Conservation (phyloP, 2,797 vertebrate species). For the Neolamprologus multifasciatus region DNA sequence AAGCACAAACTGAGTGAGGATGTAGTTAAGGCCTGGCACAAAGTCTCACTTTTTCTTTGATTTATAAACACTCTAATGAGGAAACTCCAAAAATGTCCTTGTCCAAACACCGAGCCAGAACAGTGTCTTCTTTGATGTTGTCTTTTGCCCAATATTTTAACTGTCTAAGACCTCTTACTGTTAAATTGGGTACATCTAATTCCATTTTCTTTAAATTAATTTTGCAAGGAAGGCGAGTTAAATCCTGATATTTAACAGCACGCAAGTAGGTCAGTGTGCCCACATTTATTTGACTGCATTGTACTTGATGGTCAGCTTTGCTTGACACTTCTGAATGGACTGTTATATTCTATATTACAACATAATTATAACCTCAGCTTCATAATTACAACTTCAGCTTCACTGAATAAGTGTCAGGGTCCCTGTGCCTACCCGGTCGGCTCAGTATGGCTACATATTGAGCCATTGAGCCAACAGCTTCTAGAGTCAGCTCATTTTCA, state of each 20-base stretch:
- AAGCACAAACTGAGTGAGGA: not conserved
- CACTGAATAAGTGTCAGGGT: not conserved
- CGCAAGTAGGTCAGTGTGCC: not conserved
- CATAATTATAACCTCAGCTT: not conserved
- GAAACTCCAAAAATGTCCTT: not conserved
- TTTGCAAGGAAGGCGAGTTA: not conserved
- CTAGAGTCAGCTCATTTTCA: not conserved
- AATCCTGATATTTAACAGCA: not conserved
- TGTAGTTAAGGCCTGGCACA: not conserved
- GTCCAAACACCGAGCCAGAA: fast-evolving
- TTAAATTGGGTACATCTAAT: not conserved
- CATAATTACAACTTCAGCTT: not conserved
- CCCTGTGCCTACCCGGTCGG: too few relatives aligned
- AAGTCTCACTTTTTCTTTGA: not conserved
- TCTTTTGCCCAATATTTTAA: not conserved
- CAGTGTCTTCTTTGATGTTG: not conserved
- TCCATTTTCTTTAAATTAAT: not conserved
- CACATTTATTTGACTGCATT: not conserved
- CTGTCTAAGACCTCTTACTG: fast-evolving
- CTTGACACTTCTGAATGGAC: not conserved
- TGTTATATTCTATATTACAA: not conserved
- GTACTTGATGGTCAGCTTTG: too few relatives aligned
- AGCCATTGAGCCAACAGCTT: too few relatives aligned
- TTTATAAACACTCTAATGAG: not conserved
- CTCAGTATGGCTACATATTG: too few relatives aligned